A percentile compares a stretch with the other conserved stretches of the same genome.
phyloP scores from a whole-genome alignment of 2,797 vertebrate genomes.

The Mionectes olivaceus region DNA sequence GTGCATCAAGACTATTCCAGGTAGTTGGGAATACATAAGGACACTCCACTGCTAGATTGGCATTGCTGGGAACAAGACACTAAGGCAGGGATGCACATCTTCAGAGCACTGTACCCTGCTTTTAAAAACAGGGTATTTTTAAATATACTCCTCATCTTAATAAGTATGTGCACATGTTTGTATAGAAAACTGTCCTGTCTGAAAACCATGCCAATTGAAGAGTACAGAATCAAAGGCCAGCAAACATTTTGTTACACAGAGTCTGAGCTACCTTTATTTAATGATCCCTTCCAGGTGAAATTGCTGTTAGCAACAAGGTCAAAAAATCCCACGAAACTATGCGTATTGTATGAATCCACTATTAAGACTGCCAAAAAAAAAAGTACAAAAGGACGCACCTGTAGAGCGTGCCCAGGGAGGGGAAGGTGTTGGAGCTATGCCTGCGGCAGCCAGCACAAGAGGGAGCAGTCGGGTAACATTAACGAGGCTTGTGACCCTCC shows the following conservation, averaged over 20 bases:
- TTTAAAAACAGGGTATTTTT: fast-evolving
- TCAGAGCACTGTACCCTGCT: not conserved
- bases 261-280: not conserved
- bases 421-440: fast-evolving
- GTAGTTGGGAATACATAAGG: not conserved
- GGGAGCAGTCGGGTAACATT: slow-evolving; percentile 18
- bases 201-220: not conserved
- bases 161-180: fast-evolving
- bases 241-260: not conserved
- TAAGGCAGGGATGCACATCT: not conserved
- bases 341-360: fast-evolving
- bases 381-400: fast-evolving
- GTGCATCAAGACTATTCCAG: not conserved
- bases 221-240: fast-evolving
- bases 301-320: not conserved
- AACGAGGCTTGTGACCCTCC: not conserved
- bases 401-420: fast-evolving
- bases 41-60: not conserved
- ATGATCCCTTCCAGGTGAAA: not conserved
- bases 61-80: not conserved
- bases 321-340: not conserved
- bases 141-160: not conserved
- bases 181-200: not conserved
- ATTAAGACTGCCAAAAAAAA: too few relatives aligned
- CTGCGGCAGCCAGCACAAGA: not conserved